Base-by-base conservation (phyloP, 2,113 vertebrate species). In the Patagioenas fasciata region DNA sequence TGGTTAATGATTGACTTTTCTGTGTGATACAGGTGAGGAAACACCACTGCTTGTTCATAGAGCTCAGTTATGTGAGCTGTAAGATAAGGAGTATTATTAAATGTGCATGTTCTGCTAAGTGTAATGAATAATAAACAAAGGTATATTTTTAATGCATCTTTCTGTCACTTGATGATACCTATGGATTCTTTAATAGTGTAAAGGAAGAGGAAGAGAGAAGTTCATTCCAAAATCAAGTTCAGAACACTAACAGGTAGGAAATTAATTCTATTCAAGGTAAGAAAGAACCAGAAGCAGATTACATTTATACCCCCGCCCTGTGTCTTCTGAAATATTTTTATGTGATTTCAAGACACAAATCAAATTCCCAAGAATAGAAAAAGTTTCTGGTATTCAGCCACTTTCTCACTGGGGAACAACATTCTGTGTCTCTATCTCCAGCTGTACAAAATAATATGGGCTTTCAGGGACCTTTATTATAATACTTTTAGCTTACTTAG, bases 31-130 rank as follows among this genome's bases (percentile, higher is more conserved):
- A 4, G 81, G 28, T 3, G 11, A 10, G 40, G 42, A 44, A 94
- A 50, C 60, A 81, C 16, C 65, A 98, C 48, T 44, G 97, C 97
- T 17, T 95, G 80, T 34, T 96, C 96, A 47, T 98, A 98, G 26
- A 98, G 74, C 56, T 96, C 87, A 0, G 67, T 57, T 50, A 98
- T 28, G 14, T 62, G 93, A 80, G 73, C 98, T 98, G 98, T 70
- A 97, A 97, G 82, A 88, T 38, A 47, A 88, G 85, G 75, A 47
- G 38, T 5, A n/a, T 61, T 34, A 48, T 1, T 62, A 50, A 50
- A 50, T 7, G 29, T 15, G 40, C 1, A 3, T 17, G 47, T 40
- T 51, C 61, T 85, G n/a, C 42, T 40, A 60, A 40, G 14, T 32
- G 32, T 72, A 28, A 50, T 0, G 2, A 50, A 61, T 36, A 42